These are phyloP conservation scores for Lophius piscatorius DNA, from an alignment of 2,113 vertebrate species.

Conservation along the genomic window DNA sequence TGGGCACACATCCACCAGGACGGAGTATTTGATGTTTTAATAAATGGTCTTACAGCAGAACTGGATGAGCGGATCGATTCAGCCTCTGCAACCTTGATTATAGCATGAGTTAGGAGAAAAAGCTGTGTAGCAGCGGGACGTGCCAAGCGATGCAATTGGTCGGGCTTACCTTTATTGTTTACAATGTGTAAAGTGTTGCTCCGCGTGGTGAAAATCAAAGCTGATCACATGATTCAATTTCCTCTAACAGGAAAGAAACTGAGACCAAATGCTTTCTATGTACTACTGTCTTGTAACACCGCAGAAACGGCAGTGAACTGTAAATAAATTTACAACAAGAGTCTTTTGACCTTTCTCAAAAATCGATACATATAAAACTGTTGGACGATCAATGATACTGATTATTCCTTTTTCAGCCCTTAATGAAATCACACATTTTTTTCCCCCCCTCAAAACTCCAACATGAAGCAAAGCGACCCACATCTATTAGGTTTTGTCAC, in stretches of 20 bases:
- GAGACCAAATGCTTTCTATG: slow-evolving; percentile 33
- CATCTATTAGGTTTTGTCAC: no score
- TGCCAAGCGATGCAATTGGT: slow-evolving; percentile 26
- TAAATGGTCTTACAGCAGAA: slow-evolving; percentile 69
- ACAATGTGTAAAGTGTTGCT: slow-evolving; percentile 17
- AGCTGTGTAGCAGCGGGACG: slow-evolving; percentile 19
- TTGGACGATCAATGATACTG: no score
- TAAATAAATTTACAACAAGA: slow-evolving; percentile 44
- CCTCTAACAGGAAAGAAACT: slow-evolving; percentile 45
- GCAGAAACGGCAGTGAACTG: slow-evolving; percentile 27
- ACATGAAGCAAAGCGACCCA: no score
- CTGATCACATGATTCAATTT: slow-evolving; percentile 37
- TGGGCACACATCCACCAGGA: slow-evolving; percentile 54
- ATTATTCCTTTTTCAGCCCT: no score
- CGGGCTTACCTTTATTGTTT: slow-evolving; percentile 33
- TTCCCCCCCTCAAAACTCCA: no score
- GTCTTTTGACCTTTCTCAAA: no score
- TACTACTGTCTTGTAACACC: slow-evolving; percentile 28
- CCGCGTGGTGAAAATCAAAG: slow-evolving; percentile 35
- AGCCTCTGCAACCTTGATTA: slow-evolving; percentile 59
- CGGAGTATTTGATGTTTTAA: slow-evolving; percentile 67
- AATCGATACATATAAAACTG: no score
- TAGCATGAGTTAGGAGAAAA: slow-evolving; percentile 38
- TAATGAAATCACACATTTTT: no score
- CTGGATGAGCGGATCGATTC: slow-evolving; percentile 56